These are phyloP conservation scores for Diogma glabrata DNA, from an alignment of 2,888 invertebrate species.

Conservation along the genomic window DNA sequence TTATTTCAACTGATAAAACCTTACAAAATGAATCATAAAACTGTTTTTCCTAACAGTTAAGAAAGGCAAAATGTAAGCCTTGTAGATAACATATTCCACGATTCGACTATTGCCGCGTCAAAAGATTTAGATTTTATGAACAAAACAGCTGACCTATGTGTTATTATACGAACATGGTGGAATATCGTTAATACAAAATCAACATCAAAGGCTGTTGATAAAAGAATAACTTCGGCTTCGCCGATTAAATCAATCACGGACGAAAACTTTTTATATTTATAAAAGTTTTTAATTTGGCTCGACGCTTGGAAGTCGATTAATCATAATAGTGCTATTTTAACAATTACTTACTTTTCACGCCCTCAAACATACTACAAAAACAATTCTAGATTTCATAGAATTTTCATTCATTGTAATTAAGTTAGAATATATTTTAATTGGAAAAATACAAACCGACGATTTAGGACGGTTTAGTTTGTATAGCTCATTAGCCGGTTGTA, in stretches of 20 bases:
- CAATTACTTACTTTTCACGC: no score
- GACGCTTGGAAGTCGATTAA: no score
- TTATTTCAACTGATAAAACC: no score
- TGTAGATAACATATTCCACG: not conserved
- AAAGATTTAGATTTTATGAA: not conserved
- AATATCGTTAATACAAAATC: not conserved
- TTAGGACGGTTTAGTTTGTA: no score
- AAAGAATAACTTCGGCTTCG: no score
- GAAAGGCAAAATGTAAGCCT: not conserved
- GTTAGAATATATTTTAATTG: no score
- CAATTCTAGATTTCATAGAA: no score
- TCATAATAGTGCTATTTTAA: no score
- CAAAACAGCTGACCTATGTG: not conserved
- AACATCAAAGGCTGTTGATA: not conserved
- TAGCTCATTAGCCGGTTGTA: no score
- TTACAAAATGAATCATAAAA: not conserved
- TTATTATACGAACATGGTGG: not conserved
- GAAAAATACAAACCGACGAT: no score
- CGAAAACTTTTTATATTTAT: not conserved
- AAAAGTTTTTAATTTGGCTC: not conserved
- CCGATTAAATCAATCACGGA: not conserved
- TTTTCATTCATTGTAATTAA: no score
- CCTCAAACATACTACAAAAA: no score
- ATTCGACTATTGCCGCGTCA: not conserved
- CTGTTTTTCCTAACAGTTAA: not conserved